These are phyloP conservation scores for Sceloporus undulatus DNA, from an alignment of 2,113 vertebrate species.

Conservation along the genomic window DNA sequence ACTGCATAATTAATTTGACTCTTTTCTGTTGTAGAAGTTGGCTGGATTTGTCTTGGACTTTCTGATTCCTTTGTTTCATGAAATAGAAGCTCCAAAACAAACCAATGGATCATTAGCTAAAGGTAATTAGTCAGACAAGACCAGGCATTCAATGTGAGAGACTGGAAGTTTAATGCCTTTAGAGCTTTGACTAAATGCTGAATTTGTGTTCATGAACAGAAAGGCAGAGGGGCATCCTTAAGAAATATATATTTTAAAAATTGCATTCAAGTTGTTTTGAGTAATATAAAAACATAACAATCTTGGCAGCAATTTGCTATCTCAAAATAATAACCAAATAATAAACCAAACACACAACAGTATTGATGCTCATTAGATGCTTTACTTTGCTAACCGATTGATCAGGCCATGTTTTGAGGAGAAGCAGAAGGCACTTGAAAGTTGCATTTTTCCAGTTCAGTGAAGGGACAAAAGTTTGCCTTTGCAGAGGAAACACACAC, in stretches of 20 bases:
- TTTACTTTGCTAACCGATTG: conserved; percentile 27
- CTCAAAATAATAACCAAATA: conserved; percentile 7
- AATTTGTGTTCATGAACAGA: conserved; percentile 58
- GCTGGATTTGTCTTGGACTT: conserved; percentile 32
- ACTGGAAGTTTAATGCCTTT: conserved; percentile 45
- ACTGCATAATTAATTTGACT: neutral
- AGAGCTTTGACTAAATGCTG: conserved; percentile 63
- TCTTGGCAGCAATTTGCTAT: conserved; percentile 24
- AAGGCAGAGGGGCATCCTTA: neutral
- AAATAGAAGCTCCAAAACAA: conserved; percentile 45
- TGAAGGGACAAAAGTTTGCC: conserved; percentile 22
- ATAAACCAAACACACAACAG: conserved; percentile 40
- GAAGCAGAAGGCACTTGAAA: conserved; percentile 19
- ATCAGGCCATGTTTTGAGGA: conserved; percentile 28
- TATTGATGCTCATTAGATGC: conserved; percentile 47
- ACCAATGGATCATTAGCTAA: conserved; percentile 14
- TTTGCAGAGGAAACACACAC: conserved; percentile 34
- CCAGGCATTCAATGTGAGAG: conserved; percentile 54
- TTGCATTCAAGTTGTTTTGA: conserved; percentile 59
- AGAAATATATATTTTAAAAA: conserved; percentile 55
- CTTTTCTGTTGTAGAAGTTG: conserved; percentile 34
- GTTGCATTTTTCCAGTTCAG: conserved; percentile 38
- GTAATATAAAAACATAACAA: conserved; percentile 8
- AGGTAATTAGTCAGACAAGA: conserved; percentile 62
- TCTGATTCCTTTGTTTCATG: conserved; percentile 35